Evolutionary conservation across 2,797 vertebrate genomes (phyloP), one percentile per base, ranked within the genome.

Genomic region (Hephaestus fuliginosus): DNA sequence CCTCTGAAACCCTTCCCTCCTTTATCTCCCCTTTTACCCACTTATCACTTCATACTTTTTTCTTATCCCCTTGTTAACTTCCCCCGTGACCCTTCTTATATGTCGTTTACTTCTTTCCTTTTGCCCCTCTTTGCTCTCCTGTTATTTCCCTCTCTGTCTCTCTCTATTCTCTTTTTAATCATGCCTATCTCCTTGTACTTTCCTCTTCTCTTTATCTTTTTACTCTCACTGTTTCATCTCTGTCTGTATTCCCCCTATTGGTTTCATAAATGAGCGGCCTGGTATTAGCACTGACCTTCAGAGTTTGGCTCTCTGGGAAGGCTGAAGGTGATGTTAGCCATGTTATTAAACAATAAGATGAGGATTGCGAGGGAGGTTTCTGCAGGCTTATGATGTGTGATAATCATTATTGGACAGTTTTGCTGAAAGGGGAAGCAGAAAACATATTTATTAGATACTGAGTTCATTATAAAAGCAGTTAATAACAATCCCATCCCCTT

Each of bases 251-350:
- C 11, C 3, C 36, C 43, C 64, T 51, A 86, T 87, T 81, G 64
- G 76, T 87, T 89, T 86, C 83, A 90, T 90, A 91, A 89, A 90
- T 78, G 57, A 88, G 74, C 28, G 2, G 67, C 66, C 63, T 70
- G 76, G 85, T 86, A 90, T 93, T 88, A 92, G 82, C 60, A 1
- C 70, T 92, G 92, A 94, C 93, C 92, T 94, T 93, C 92, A 86
- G 66, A 88, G 78, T 86, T 78, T 67, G 74, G 81, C 83, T 81
- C 88, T 74, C 33, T 67, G 85, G 91, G 82, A 89, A 77, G 84
- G 82, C 89, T 92, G 74, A 70, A 75, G 73, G 76, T 75, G 70
- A 85, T 89, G 88, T 89, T 87, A 84, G 80, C 85, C 78, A 73
- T 86, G 83, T 92, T 90, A 89, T 91, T 91, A 93, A 91, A 91